Evolutionary conservation across 2,888 invertebrate genomes (phyloP).

Genomic region (Frankliniella intonsa): DNA sequence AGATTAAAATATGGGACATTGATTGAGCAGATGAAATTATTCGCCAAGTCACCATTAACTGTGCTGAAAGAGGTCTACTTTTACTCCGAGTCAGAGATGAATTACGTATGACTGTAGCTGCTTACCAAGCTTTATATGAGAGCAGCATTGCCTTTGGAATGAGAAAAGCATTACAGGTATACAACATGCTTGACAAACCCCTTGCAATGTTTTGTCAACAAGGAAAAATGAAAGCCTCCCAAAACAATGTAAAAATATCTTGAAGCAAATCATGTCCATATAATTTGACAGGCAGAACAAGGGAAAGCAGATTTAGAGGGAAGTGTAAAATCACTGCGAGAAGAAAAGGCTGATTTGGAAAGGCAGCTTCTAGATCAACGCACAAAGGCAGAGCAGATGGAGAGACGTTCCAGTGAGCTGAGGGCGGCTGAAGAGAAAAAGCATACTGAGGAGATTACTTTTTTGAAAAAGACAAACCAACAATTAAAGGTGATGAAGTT

Average conservation of each 20-base stretch:
- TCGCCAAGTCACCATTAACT: slow-evolving; percentile 94
- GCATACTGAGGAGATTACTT: slow-evolving; percentile 85
- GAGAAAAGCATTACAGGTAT: slow-evolving; percentile 88
- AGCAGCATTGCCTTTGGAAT: slow-evolving; percentile 97
- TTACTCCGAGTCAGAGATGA: slow-evolving; percentile 90
- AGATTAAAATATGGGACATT: slow-evolving; percentile 29
- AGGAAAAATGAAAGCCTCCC: slow-evolving; percentile 57
- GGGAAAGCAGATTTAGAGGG: slow-evolving; percentile 77
- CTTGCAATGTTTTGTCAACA: slow-evolving; percentile 47
- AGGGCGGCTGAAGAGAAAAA: slow-evolving; percentile 86
- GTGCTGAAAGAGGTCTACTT: slow-evolving; percentile 91
- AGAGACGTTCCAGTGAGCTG: slow-evolving; percentile 75
- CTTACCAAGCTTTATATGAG: slow-evolving; percentile 93
- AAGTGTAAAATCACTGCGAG: slow-evolving; percentile 64
- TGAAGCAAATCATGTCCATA: slow-evolving; percentile 31
- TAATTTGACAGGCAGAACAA: slow-evolving; percentile 63
- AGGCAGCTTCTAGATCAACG: slow-evolving; percentile 59
- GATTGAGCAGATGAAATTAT: slow-evolving; percentile 67
- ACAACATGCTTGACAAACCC: background rate
- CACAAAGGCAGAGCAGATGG: slow-evolving; percentile 74
- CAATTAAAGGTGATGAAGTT: slow-evolving; percentile 69
- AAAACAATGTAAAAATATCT: slow-evolving; percentile 40
- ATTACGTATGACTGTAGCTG: slow-evolving; percentile 92
- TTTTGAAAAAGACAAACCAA: slow-evolving; percentile 88
- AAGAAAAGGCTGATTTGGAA: slow-evolving; percentile 61